Evolutionary conservation across 2,888 invertebrate species (phyloP).

Genomic region (Hirtodrosophila alboralis): DNA sequence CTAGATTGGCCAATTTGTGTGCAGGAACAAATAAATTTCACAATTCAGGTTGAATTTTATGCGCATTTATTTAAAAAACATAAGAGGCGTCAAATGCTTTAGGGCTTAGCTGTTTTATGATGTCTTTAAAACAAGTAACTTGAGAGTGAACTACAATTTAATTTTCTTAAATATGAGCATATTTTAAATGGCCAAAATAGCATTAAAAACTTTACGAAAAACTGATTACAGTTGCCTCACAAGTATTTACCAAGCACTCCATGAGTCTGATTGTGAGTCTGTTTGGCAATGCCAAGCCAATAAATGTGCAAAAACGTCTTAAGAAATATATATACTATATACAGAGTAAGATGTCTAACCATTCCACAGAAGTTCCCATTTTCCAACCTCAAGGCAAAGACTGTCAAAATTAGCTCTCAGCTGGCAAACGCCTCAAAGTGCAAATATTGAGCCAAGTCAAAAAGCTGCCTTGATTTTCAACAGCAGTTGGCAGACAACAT

Average conservation of each 20-base stretch:
- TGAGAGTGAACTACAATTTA: conserved; percentile 8
- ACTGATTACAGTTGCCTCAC: conserved; percentile 60
- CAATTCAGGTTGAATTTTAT: conserved; percentile 42
- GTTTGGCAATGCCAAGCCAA: conserved; percentile 55
- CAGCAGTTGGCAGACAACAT: conserved; percentile 53
- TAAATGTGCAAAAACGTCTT: conserved; percentile 59
- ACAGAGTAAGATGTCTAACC: conserved; percentile 32
- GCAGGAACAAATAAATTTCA: conserved; percentile 71
- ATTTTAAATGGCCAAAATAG: conserved; percentile 61
- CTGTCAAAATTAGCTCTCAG: conserved; percentile 67
- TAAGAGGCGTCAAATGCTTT: conserved; percentile 24
- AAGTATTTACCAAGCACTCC: conserved; percentile 69
- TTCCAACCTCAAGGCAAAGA: conserved; percentile 16
- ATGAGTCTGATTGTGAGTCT: conserved; percentile 58
- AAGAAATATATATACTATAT: conserved; percentile 40
- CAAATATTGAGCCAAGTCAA: conserved; percentile 66
- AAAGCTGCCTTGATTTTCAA: conserved; percentile 28
- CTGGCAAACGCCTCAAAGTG: conserved; percentile 67
- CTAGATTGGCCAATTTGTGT: conserved; percentile 54
- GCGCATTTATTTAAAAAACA: conserved; percentile 52
- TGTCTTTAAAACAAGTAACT: conserved; percentile 17
- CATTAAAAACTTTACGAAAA: conserved; percentile 70
- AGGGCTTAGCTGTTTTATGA: conserved; percentile 20
- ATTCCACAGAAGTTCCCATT: not conserved
- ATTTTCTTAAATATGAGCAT: conserved; percentile 46